A percentile compares a stretch with the other conserved stretches of the same genome.
Conservation (phyloP, 2,888 invertebrate genomes). For the Andrena fulva region DNA sequence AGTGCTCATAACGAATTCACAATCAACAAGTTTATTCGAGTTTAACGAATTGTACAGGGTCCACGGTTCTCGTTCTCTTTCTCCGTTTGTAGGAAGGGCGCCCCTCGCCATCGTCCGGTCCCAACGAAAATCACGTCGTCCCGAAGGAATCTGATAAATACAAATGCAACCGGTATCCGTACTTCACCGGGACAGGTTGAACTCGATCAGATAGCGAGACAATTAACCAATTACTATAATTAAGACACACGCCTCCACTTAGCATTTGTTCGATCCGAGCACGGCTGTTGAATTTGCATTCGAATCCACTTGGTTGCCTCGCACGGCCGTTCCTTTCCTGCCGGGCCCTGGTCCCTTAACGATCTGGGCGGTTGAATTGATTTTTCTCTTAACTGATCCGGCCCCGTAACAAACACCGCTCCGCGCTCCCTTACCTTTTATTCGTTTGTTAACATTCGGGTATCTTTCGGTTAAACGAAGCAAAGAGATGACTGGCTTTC, state of each 20-base stretch:
- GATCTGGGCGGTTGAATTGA: conserved; percentile 72
- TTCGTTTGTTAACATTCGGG: conserved; percentile 21
- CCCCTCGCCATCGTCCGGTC: not conserved
- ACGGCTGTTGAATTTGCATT: conserved; percentile 78
- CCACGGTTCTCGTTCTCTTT: conserved; percentile 5
- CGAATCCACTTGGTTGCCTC: conserved; percentile 67
- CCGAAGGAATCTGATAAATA: conserved; percentile 42
- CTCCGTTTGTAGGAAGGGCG: not conserved
- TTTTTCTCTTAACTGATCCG: conserved; percentile 69
- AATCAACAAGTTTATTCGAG: conserved; percentile 62
- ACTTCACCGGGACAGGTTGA: conserved; percentile 45
- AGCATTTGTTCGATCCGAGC: conserved; percentile 77
- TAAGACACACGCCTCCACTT: conserved; percentile 80
- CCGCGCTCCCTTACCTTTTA: conserved; percentile 24
- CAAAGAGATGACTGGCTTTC: not conserved
- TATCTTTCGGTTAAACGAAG: conserved; percentile 8
- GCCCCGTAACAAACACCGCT: conserved; percentile 49
- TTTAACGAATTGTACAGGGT: conserved; percentile 59
- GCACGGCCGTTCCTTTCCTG: conserved; percentile 56
- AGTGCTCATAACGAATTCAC: conserved; percentile 59
- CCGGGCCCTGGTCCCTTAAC: conserved; percentile 70
- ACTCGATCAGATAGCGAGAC: conserved; percentile 76
- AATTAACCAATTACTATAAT: conserved; percentile 83
- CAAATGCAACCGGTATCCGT: conserved; percentile 9
- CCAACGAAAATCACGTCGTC: conserved; percentile 23